Base-by-base conservation (phyloP, 2,113 vertebrate species). In the Morphnarchus princeps region DNA sequence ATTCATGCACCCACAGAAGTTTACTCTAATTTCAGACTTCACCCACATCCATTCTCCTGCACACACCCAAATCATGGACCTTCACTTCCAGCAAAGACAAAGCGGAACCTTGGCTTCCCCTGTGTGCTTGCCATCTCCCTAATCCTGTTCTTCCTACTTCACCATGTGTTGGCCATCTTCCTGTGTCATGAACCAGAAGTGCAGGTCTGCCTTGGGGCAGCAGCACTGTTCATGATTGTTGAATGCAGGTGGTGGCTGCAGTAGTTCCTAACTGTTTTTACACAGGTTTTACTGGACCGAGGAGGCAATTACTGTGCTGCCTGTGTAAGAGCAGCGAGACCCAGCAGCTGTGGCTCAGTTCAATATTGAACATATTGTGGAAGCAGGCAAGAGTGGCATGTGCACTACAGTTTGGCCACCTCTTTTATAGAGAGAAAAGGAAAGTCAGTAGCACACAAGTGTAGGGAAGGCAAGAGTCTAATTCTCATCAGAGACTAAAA, bases 311-410 rank as follows among this genome's bases (percentile, higher is more conserved):
- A 24, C 20, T 73, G 8, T 71, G 19, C 52, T 84, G 19, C 3
- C 16, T 82, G 25, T 31, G 0, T 26, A 43, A 61, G 32, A 88
- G 11, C 52, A 65, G 16, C 36, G 62, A 90, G 58, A 76, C 17
- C 1, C 12, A 42, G 47, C 28, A 90, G 10, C 70, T 63, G 24
- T 74, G 38, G 7, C 47, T 74, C 16, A 12, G 31, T 77, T 66
- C 13, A 22, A 28, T 26, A 28, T 40, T 55, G 24, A 52, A 28
- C 8, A 10, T 54, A 38, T 1, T 5, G 9, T 34, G 16, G 15
- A 52, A 74, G 40, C 42, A 73, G 45, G 22, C 2, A 0, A 15
- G 17, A 71, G n/a, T 54, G 32, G 5, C 5, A 0, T 20, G 5
- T 63, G 25, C 13, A 9, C 20, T 84, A 21, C 18, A 7, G 26